Evolutionary conservation across 2,113 vertebrate species (phyloP).

Genomic region (Hyla sarda): DNA sequence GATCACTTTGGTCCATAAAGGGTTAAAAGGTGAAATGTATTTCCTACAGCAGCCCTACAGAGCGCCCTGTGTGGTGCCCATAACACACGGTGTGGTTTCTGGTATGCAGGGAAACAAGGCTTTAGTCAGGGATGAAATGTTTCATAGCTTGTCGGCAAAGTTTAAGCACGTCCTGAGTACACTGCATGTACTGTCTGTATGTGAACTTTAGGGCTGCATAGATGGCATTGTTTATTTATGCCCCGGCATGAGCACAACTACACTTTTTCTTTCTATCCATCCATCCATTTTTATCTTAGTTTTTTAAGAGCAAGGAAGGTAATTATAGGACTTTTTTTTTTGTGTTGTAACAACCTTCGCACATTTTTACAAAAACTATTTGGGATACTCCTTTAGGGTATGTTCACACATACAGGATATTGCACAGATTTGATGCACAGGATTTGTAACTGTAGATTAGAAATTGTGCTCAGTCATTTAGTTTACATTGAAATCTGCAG

Average conservation of each 20-base stretch:
- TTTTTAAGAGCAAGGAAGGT: too few relatives aligned
- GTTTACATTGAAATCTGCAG: too few relatives aligned
- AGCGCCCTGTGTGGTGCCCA: background rate
- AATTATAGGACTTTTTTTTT: too few relatives aligned
- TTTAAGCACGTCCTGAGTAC: background rate
- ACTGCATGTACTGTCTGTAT: conserved; percentile 8
- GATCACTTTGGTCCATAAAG: background rate
- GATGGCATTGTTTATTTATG: background rate
- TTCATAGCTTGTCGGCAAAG: conserved; percentile 19
- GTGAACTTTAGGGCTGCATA: conserved; percentile 12
- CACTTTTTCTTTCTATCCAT: too few relatives aligned
- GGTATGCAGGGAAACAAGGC: conserved; percentile 29
- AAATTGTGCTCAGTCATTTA: too few relatives aligned
- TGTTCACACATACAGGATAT: too few relatives aligned
- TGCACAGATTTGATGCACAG: too few relatives aligned
- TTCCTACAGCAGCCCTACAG: background rate
- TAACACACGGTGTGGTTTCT: background rate
- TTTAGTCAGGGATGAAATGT: background rate
- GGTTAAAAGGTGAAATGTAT: background rate
- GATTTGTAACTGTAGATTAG: too few relatives aligned
- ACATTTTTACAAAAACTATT: too few relatives aligned
- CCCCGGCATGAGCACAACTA: background rate
- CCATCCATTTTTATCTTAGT: too few relatives aligned
- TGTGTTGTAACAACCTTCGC: too few relatives aligned
- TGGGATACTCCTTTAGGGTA: too few relatives aligned